Evolutionary conservation across 64 coral and sea anemone genomes (phyloP).

Genomic region (Dendronephthya gigantea): DNA sequence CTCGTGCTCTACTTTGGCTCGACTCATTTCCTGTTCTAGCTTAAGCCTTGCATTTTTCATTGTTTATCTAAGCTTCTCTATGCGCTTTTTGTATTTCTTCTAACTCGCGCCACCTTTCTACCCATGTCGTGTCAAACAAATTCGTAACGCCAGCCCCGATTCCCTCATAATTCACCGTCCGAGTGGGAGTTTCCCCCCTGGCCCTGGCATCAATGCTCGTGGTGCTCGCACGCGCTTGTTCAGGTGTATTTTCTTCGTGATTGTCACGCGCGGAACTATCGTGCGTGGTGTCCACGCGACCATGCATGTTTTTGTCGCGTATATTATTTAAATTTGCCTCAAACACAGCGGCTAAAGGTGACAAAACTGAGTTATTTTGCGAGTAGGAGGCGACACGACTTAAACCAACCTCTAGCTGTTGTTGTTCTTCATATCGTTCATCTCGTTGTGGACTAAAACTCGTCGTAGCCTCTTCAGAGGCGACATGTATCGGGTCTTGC

Average conservation of each 20-base stretch:
- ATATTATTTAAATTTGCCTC: background rate
- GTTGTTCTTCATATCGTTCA: background rate
- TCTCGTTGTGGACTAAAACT: background rate
- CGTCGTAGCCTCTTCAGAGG: background rate
- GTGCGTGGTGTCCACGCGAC: background rate
- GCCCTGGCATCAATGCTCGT: background rate
- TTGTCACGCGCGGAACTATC: background rate
- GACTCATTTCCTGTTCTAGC: constrained; percentile 1
- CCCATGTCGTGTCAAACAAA: background rate
- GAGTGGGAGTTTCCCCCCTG: background rate
- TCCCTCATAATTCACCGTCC: background rate
- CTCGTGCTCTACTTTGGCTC: background rate
- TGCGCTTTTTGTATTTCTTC: background rate
- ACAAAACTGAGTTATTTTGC: background rate
- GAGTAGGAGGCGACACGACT: background rate
- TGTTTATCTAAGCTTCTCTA: background rate
- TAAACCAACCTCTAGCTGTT: background rate
- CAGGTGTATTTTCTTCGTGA: background rate
- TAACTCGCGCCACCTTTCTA: background rate
- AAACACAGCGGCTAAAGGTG: background rate
- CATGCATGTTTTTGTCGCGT: background rate
- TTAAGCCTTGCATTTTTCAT: background rate
- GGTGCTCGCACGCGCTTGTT: background rate
- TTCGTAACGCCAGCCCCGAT: background rate
- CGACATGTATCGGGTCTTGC: background rate